Conservation (phyloP, 2,888 invertebrate species). For the Micoletzkya japonica region DNA sequence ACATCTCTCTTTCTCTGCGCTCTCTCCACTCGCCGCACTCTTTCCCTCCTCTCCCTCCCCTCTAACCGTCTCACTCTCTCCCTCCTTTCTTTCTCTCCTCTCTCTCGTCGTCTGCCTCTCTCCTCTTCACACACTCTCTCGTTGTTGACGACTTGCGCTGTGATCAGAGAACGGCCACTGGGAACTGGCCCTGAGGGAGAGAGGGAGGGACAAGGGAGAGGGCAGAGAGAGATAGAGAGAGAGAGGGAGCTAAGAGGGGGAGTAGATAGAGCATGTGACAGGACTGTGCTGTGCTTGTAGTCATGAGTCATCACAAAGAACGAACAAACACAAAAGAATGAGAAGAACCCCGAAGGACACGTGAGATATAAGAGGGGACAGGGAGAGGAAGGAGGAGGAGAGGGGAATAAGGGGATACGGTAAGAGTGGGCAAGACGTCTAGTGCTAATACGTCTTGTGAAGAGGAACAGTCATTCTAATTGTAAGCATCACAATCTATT, state of each 20-base stretch:
- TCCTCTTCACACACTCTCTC: neutral
- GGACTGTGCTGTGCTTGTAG: too few species aligned
- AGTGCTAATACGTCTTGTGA: too few species aligned
- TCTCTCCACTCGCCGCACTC: neutral
- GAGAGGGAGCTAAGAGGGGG: neutral
- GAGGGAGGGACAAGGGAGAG: neutral
- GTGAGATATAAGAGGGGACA: neutral
- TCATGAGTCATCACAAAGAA: too few species aligned
- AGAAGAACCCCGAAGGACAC: too few species aligned
- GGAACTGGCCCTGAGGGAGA: slow-evolving; percentile 6
- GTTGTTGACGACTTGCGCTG: neutral
- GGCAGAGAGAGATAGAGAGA: neutral
- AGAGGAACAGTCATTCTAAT: too few species aligned
- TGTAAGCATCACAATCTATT: too few species aligned
- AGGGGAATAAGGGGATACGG: neutral
- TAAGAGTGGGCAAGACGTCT: neutral
- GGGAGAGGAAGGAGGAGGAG: neutral
- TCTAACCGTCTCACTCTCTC: neutral
- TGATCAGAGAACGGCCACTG: neutral
- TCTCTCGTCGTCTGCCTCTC: neutral
- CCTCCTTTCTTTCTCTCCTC: neutral
- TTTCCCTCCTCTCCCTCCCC: neutral
- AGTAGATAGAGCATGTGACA: too few species aligned
- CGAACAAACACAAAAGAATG: too few species aligned
- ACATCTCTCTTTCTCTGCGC: neutral